Evolutionary conservation across 2,113 vertebrate species (phyloP).

Genomic region (Toxotes jaculatrix): DNA sequence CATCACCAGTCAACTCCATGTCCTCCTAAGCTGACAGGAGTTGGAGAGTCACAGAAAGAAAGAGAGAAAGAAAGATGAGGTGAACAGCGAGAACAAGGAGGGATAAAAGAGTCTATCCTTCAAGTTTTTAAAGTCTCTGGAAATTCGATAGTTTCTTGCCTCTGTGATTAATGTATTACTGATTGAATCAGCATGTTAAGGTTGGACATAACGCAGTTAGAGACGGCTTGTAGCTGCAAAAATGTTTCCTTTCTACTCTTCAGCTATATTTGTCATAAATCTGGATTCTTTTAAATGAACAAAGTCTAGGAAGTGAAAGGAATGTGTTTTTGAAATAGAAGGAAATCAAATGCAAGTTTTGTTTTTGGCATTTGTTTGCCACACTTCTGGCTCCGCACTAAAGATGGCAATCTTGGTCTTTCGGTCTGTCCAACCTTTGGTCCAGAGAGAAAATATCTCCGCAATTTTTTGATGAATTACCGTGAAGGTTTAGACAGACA

Average conservation of each 20-base stretch:
- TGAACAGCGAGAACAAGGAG: constrained; percentile 12
- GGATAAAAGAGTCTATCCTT: background rate
- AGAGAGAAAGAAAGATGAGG: constrained; percentile 11
- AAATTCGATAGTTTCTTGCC: background rate
- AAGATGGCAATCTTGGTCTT: background rate
- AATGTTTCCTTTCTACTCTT: background rate
- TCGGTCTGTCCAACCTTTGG: background rate
- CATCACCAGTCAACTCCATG: constrained; percentile 67
- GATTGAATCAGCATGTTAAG: background rate
- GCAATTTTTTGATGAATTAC: background rate
- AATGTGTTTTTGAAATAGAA: background rate
- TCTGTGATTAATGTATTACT: background rate
- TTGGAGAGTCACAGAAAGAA: constrained; percentile 20
- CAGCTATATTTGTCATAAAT: background rate
- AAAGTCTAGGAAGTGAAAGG: background rate
- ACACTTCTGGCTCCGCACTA: background rate
- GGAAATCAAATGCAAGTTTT: background rate
- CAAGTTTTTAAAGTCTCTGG: constrained; percentile 33
- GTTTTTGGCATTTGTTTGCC: background rate
- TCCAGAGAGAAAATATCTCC: background rate
- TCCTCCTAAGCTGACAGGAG: constrained; percentile 54
- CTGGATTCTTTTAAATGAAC: background rate
- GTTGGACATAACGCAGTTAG: too few relatives aligned
- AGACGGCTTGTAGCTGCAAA: background rate
- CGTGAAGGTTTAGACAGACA: background rate